A percentile compares a stretch with the other conserved stretches of the same genome.
phyloP scores from a whole-genome alignment of 2,797 vertebrate species.

The Eospalax fontanierii region DNA sequence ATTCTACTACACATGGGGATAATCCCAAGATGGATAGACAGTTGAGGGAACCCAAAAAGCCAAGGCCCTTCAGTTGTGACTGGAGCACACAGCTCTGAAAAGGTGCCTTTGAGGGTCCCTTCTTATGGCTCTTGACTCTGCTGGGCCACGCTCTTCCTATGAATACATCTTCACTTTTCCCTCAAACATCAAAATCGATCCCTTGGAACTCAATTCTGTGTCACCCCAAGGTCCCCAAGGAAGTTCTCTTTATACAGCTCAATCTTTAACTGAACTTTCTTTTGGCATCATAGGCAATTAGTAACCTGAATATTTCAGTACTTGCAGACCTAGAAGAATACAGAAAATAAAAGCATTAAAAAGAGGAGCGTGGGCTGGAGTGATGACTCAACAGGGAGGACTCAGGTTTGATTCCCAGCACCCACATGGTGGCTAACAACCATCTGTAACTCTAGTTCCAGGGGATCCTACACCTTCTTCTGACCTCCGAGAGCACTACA shows the following conservation, averaged over 20 bases:
- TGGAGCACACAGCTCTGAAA: not conserved
- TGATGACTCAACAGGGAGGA: too few relatives aligned
- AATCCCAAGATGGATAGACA: not conserved
- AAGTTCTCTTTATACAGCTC: not conserved
- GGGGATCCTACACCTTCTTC: too few relatives aligned
- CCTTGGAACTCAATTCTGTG: not conserved
- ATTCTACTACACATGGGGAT: not conserved
- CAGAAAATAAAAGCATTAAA: not conserved
- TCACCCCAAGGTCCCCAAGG: not conserved
- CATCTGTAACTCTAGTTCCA: too few relatives aligned
- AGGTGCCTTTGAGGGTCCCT: not conserved
- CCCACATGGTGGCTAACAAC: too few relatives aligned
- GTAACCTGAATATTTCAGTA: not conserved
- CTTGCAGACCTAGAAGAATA: not conserved
- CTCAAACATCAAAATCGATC: not conserved
- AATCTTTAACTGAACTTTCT: not conserved
- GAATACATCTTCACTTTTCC: not conserved
- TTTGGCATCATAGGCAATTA: not conserved
- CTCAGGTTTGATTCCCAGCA: too few relatives aligned
- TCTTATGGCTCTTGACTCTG: not conserved
- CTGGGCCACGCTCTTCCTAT: not conserved
- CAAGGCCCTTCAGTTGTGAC: not conserved
- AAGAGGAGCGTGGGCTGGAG: too few relatives aligned
- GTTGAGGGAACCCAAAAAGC: not conserved
- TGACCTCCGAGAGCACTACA: too few relatives aligned